Conservation (phyloP, 2,797 vertebrate genomes). For the Sebastolobus alascanus region DNA sequence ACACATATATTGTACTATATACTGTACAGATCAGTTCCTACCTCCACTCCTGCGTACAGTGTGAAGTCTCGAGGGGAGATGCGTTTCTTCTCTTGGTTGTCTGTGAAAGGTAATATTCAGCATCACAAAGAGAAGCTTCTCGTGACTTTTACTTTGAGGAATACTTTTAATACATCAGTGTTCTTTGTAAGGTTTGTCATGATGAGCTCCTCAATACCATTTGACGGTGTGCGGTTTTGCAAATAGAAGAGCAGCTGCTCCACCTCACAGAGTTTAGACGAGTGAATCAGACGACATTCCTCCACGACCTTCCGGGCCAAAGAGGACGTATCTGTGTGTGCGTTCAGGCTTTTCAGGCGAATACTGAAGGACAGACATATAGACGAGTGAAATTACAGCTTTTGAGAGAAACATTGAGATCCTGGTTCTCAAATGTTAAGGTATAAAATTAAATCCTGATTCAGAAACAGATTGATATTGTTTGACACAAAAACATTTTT, state of each 20-base stretch:
- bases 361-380: slow-evolving; percentile 82
- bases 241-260: slow-evolving; percentile 95
- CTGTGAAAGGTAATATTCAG: slow-evolving; percentile 71
- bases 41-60: slow-evolving; percentile 92
- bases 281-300: slow-evolving; percentile 94
- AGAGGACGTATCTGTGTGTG: slow-evolving; percentile 91
- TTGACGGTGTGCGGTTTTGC: slow-evolving; percentile 90
- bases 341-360: slow-evolving; percentile 93
- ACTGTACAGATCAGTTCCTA: slow-evolving; percentile 58
- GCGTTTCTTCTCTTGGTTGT: slow-evolving; percentile 88
- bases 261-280: slow-evolving; percentile 91
- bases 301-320: slow-evolving; percentile 94
- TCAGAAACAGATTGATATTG: not conserved
- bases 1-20: not conserved
- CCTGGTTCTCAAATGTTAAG: not conserved
- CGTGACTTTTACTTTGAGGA: not conserved
- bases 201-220: slow-evolving; percentile 70
- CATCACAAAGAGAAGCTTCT: not conserved
- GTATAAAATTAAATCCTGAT: not conserved
- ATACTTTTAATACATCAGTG: not conserved
- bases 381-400: not conserved
- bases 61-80: slow-evolving; percentile 90
- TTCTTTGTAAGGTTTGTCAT: not conserved
- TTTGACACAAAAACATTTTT: rapidly evolving
- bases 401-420: not conserved